A percentile compares a stretch with the other conserved stretches of the same genome.
These are phyloP conservation scores for Tenualosa thibaudeaui DNA, from an alignment of 2,797 vertebrate species.

Conservation along the genomic window DNA sequence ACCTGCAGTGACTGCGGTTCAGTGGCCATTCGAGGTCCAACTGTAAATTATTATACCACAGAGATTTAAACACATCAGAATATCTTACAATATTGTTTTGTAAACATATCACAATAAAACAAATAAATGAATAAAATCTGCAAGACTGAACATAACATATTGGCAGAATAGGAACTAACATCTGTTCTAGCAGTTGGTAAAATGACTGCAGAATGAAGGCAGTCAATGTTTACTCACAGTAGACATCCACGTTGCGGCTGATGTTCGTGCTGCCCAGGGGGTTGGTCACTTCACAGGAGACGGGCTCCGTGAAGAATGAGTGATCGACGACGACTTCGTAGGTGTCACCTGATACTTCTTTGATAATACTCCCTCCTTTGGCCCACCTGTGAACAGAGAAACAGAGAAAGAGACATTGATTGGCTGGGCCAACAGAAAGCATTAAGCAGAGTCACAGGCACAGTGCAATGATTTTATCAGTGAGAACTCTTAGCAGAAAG, in stretches of 20 bases:
- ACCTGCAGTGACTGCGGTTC: constrained; percentile 95
- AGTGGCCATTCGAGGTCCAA: constrained; percentile 92
- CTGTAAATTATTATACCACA: constrained; percentile 63
- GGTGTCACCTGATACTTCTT: constrained; percentile 88
- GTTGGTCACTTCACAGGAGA: constrained; percentile 97
- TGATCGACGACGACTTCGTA: constrained; percentile 93
- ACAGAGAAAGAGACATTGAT: background rate
- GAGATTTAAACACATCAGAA: background rate
- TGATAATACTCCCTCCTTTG: constrained; percentile 91
- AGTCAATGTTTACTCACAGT: constrained; percentile 83
- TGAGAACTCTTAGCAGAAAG: background rate
- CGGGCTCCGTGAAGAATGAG: constrained; percentile 92
- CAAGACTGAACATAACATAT: background rate
- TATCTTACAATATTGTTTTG: no score
- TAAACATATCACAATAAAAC: background rate
- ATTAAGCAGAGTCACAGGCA: background rate
- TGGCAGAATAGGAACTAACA: background rate
- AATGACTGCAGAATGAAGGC: background rate
- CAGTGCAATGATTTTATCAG: background rate
- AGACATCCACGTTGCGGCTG: constrained; percentile 95
- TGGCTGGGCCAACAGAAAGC: background rate
- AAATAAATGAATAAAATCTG: background rate
- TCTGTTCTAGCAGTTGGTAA: background rate
- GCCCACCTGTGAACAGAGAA: constrained; percentile 91
- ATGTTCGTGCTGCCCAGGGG: constrained; percentile 94